Conservation (phyloP, 2,888 invertebrate species). For the Apamea crenata region DNA sequence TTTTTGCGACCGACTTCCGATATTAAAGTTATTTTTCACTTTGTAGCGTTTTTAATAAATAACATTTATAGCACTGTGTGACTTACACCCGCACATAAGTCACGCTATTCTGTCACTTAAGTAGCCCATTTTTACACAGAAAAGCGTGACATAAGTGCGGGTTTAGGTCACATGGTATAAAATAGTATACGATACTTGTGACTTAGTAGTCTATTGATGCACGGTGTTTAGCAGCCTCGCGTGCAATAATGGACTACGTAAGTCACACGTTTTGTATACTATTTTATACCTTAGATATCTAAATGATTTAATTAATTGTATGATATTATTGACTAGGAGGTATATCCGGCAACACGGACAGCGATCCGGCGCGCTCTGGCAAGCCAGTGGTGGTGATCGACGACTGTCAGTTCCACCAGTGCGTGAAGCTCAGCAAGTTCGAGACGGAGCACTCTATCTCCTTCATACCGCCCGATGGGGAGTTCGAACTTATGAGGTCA, state of each 20-base stretch:
- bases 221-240: not conserved
- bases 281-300: not conserved
- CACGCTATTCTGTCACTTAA: not conserved
- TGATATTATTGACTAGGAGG: constrained; percentile 85
- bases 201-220: not conserved
- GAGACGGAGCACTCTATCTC: constrained; percentile 99
- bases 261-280: not conserved
- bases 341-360: constrained; percentile 92
- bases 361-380: constrained; percentile 96
- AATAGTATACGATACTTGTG: not conserved
- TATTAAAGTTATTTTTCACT: not conserved
- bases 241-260: not conserved
- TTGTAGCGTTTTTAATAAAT: not conserved
- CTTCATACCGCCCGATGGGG: constrained; percentile 99
- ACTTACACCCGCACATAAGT: not conserved
- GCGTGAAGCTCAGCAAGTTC: constrained; percentile 99
- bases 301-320: not conserved
- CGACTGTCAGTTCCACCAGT: constrained; percentile 99
- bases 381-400: constrained; percentile 99
- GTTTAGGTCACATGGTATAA: not conserved
- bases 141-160: too few species aligned
- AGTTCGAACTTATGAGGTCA: constrained; percentile 99
- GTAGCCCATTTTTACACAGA: too few species aligned
- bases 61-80: not conserved
- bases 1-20: not conserved